A percentile compares a stretch with the other conserved stretches of the same genome.
phyloP scores from a whole-genome alignment of 1,140 invertebrate genomes.

The Pectinophora gossypiella region DNA sequence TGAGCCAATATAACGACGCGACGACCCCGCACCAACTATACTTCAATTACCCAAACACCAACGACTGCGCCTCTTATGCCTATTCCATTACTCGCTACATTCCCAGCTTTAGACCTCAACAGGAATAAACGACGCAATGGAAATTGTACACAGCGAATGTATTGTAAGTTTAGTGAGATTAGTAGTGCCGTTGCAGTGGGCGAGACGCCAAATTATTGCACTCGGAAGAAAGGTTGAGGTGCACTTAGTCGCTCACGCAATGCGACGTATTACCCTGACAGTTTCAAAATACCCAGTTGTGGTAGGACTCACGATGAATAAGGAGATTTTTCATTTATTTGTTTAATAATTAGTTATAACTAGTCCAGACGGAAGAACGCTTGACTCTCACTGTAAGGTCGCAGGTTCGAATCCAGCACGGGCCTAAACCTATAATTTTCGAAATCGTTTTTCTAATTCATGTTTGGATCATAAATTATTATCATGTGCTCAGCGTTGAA shows the following conservation, averaged over 20 bases:
- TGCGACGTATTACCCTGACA: conserved; percentile 9
- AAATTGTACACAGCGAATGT: background rate
- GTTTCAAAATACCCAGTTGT: background rate
- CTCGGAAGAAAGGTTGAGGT: conserved; percentile 48
- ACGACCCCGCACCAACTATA: conserved; percentile 27
- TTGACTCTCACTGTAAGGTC: no score
- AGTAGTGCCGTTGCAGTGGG: conserved; percentile 9
- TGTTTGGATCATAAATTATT: no score
- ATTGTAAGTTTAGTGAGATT: background rate
- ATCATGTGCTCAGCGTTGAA: background rate
- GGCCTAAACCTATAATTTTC: no score
- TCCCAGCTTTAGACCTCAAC: background rate
- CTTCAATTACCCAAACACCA: background rate
- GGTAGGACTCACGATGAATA: background rate
- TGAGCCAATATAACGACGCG: conserved; percentile 29
- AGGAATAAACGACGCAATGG: background rate
- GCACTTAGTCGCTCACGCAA: conserved; percentile 27
- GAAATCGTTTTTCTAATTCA: no score
- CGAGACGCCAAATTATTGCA: conserved; percentile 51
- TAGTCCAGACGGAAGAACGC: no score
- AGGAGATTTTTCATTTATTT: background rate
- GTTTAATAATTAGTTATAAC: background rate
- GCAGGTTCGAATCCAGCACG: no score
- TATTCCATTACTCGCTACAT: background rate
- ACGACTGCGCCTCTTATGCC: background rate